A percentile compares a stretch with the other conserved stretches of the same genome.
phyloP scores from a whole-genome alignment of 2,113 vertebrate species.

The Morone saxatilis region DNA sequence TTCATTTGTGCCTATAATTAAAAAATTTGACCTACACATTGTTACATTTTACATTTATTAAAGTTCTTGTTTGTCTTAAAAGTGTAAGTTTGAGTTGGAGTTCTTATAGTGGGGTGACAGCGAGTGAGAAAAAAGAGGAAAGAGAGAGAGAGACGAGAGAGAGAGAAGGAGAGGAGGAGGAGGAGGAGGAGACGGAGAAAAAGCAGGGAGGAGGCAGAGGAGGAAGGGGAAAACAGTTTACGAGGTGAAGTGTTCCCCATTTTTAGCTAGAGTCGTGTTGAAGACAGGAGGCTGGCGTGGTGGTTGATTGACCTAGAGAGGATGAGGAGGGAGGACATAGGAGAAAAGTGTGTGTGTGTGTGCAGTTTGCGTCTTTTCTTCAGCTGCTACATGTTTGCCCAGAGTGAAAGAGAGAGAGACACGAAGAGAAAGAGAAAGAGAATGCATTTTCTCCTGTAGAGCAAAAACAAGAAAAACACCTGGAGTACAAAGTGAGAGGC shows the following conservation, averaged over 20 bases:
- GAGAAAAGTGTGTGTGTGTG: conserved; percentile 18
- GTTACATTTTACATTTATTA: conserved; percentile 17
- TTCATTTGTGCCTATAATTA: conserved; percentile 12
- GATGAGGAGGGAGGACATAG: conserved; percentile 8
- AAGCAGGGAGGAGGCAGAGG: conserved; percentile 5
- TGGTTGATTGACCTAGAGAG: conserved; percentile 66
- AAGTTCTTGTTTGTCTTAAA: conserved; percentile 29
- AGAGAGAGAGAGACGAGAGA: conserved; percentile 17
- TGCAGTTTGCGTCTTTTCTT: conserved; percentile 1
- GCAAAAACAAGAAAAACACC: conserved; percentile 53
- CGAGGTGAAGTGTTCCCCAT: conserved; percentile 74
- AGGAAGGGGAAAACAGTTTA: conserved; percentile 62
- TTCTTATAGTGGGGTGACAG: conserved; percentile 73
- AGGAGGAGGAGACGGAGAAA: conserved; percentile 39
- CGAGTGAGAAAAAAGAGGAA: conserved; percentile 36
- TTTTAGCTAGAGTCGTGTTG: conserved; percentile 57
- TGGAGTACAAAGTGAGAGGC: conserved; percentile 53
- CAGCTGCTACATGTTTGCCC: conserved; percentile 12
- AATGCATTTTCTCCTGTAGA: conserved; percentile 15
- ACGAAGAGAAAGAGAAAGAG: conserved; percentile 34
- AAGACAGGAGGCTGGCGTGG: conserved; percentile 75
- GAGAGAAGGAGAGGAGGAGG: conserved; percentile 42
- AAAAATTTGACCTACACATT: neutral
- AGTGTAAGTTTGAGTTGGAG: conserved; percentile 50
- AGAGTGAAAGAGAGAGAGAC: conserved; percentile 34